These are phyloP conservation scores for Pseudococcus jackbeardsleyi DNA, from an alignment of 2,888 invertebrate genomes.

Conservation along the genomic window DNA sequence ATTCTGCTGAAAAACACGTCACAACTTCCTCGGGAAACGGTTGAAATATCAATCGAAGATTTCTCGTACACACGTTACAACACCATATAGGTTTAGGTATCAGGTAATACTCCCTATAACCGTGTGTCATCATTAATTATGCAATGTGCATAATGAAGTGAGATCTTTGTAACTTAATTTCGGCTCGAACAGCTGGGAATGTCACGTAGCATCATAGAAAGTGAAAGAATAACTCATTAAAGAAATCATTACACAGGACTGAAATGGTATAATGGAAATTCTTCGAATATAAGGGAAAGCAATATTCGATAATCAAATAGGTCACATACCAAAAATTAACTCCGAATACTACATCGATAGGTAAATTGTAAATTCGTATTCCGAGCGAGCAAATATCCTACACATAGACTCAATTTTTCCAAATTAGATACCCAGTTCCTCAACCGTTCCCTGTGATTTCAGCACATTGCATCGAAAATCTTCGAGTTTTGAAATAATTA, in stretches of 20 bases:
- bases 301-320: neutral
- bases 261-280: conserved; percentile 19
- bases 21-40: neutral
- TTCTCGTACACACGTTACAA: neutral
- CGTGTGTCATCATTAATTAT: conserved; percentile 41
- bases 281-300: neutral
- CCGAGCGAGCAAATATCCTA: no score
- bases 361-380: no score
- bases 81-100: neutral
- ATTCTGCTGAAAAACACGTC: neutral
- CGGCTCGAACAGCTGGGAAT: conserved; percentile 38
- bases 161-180: conserved; percentile 45
- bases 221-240: conserved; percentile 50
- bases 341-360: neutral
- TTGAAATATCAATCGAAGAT: conserved; percentile 3
- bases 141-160: conserved; percentile 49
- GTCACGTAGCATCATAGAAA: conserved; percentile 45
- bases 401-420: no score
- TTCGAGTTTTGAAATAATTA: conserved; percentile 33
- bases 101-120: neutral
- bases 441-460: no score
- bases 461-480: neutral
- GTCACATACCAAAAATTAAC: neutral
- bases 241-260: conserved; percentile 23
- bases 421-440: no score